Evolutionary conservation across 2,888 invertebrate species (phyloP).

Genomic region (Lissocephala sabroskyi): DNA sequence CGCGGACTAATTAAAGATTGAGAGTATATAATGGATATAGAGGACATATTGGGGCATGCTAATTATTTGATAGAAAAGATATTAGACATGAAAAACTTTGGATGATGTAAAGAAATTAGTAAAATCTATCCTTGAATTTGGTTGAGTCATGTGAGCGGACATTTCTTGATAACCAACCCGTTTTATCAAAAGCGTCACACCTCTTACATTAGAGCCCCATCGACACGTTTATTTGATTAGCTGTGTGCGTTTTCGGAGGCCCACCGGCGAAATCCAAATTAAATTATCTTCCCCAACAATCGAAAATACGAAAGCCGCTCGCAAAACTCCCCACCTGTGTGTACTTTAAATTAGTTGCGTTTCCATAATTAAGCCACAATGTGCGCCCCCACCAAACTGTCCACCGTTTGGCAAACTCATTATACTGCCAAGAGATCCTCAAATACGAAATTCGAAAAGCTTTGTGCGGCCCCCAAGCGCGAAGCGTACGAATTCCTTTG

Average conservation of each 20-base stretch:
- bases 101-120: no score
- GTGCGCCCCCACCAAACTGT: conserved; percentile 20
- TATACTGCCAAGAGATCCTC: conserved; percentile 30
- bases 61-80: no score
- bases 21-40: no score
- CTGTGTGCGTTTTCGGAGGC: no score
- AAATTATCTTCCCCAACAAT: conserved; percentile 12
- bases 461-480: conserved; percentile 30
- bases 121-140: no score
- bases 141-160: background rate
- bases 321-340: conserved; percentile 18
- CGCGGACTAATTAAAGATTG: no score
- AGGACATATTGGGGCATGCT: no score
- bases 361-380: conserved; percentile 59
- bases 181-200: conserved; percentile 27
- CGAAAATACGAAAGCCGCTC: no score
- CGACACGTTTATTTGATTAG: conserved; percentile 19
- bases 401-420: conserved; percentile 38
- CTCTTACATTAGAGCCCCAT: conserved; percentile 30
- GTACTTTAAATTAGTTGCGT: conserved; percentile 46
- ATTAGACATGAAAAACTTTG: no score
- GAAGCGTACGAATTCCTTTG: conserved; percentile 30
- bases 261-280: conserved; percentile 6
- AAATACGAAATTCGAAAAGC: conserved; percentile 16
- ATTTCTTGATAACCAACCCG: conserved; percentile 18